Base-by-base conservation (phyloP, 2,888 invertebrate genomes). In the Nebria salina region DNA sequence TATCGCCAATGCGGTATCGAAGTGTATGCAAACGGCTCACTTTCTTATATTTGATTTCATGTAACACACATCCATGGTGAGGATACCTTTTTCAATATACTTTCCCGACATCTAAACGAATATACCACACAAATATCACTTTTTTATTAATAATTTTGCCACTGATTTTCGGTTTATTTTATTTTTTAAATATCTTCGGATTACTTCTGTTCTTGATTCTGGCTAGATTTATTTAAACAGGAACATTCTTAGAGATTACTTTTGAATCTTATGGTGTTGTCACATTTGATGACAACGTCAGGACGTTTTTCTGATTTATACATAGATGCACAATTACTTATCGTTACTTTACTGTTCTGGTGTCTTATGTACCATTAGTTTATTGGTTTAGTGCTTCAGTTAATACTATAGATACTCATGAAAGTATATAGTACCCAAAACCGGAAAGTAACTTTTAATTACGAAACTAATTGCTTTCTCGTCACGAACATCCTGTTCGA, bases 391-490 rank as follows among this genome's bases (percentile, higher is more conserved):
- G 13, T 54, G 54, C 54, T 54, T 54, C 13, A 54, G 54, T 13
- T 7, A 8, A 54, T 34, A 34, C 34, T 2, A 34, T 54, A 54
- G 54, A 54, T 54, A 54, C 54, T 54, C 54, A 5, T 54, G 54
- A 54, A 54, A 74, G 74, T 78, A 73, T 73, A 78, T 78, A 78
- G 78, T 73, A 78, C 66, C 78, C 54, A 54, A 34, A 73, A 78
- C 65, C 73, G 66, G 72, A 68, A 78, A 74, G 78, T 78, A 74
- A 74, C 68, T 78, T 78, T 78, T 78, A 78, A 78, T 78, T 78
- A 78, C 74, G 73, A 20, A 74, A 65, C 78, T 78, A 78, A 78
- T 78, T 78, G 74, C 78, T 78, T 78, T 78, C 78, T 78, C 78
- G 78, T 78, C 78, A 78, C 78, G 78, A 78, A 78, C 78, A 65